phyloP scores from a whole-genome alignment of 2,888 invertebrate genomes.

The Poecilobothrus nobilitatus region DNA sequence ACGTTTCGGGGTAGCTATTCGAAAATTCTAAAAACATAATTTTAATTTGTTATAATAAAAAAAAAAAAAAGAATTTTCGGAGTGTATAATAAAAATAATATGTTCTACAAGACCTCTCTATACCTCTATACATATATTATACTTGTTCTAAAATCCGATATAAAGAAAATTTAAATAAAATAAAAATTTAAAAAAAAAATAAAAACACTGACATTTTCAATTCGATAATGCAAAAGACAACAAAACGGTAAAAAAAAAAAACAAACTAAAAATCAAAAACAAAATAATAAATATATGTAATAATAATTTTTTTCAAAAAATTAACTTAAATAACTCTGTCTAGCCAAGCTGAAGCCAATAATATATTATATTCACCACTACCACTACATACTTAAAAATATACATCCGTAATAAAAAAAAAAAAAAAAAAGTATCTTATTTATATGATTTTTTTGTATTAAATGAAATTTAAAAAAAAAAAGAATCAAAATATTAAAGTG shows the following conservation, averaged over 20 bases:
- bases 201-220: neutral
- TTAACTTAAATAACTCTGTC: neutral
- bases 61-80: neutral
- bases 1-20: neutral
- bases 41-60: neutral
- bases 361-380: neutral
- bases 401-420: too few species aligned
- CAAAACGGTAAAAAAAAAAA: neutral
- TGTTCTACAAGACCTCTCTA: too few species aligned
- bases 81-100: too few species aligned
- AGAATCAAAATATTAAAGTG: too few species aligned
- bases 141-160: too few species aligned
- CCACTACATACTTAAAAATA: slow-evolving; percentile 12
- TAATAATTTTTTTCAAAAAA: neutral
- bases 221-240: neutral
- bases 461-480: too few species aligned
- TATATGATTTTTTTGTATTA: too few species aligned
- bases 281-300: too few species aligned
- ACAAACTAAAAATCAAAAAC: neutral
- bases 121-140: too few species aligned
- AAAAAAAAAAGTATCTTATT: too few species aligned
- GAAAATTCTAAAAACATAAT: neutral
- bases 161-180: too few species aligned
- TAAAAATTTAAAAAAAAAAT: neutral
- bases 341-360: neutral